Conservation (phyloP, 2,888 invertebrate species). For the Ophion ventricosus region DNA sequence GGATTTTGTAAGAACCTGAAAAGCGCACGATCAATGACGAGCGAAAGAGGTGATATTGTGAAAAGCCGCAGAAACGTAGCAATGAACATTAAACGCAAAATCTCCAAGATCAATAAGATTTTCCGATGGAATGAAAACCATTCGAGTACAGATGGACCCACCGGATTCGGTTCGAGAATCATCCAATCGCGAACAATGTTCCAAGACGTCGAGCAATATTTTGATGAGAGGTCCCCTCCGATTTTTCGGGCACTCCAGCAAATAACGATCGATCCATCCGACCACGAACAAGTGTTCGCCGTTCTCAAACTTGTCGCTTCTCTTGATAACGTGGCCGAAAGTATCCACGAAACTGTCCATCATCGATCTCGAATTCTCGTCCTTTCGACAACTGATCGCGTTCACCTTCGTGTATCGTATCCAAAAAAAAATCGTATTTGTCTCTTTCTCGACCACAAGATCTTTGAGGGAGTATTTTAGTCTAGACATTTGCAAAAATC, state of each 20-base stretch:
- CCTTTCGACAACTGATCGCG: slow-evolving; percentile 77
- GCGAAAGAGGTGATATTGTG: not conserved
- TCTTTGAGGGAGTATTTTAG: not conserved
- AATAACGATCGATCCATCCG: slow-evolving; percentile 81
- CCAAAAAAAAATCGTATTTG: not conserved
- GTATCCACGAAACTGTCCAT: slow-evolving; percentile 79
- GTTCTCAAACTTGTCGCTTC: slow-evolving; percentile 72
- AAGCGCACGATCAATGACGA: not conserved
- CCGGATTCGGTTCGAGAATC: slow-evolving; percentile 67
- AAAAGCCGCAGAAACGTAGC: not conserved
- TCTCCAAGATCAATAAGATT: not conserved
- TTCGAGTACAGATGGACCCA: slow-evolving; percentile 40
- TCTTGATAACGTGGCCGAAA: slow-evolving; percentile 72
- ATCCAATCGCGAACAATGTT: slow-evolving; percentile 73
- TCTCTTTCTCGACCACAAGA: not conserved
- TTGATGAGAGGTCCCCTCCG: slow-evolving; percentile 73
- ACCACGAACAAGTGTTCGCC: slow-evolving; percentile 77
- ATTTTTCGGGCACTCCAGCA: slow-evolving; percentile 77
- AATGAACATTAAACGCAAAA: not conserved
- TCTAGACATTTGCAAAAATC: no score
- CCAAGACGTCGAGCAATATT: slow-evolving; percentile 73
- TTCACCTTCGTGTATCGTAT: slow-evolving; percentile 72
- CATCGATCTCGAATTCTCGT: slow-evolving; percentile 77
- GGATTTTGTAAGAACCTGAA: slow-evolving; percentile 71
- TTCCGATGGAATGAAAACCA: not conserved